Evolutionary conservation across 1,140 invertebrate genomes (phyloP), one percentile per base, ranked within the genome.

Genomic region (Bombus haemorrhoidalis): DNA sequence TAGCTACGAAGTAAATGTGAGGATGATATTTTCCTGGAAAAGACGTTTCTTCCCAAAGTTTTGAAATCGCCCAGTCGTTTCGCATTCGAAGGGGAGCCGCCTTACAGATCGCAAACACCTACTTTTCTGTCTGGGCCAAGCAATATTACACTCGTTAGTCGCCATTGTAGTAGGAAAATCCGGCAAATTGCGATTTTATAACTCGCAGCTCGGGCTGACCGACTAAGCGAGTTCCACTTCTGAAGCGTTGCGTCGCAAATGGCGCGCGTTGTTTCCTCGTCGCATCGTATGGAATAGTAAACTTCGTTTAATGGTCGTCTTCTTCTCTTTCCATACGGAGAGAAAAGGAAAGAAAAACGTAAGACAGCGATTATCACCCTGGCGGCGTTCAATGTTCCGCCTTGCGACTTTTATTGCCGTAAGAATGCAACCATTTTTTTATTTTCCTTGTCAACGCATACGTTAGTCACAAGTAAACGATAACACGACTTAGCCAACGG

Each of bases 161-260:
- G 47, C 75, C 64, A 62, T 79, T 59, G 82, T 39, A 59, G 22
- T 22, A 78, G 74, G 47, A 18, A 41, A 79, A 68, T 69, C 64
- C 75, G n/a, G 66, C 37, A 84, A 84, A 84, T 78, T 79, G 64
- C 64, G 76, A 78, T 84, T 84, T 84, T 78, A 84, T 84, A 47
- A 64, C 75, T 71, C 53, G 53, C 53, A 69, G n/a, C 22, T 22
- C 73, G 43, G 18, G n/a, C 32, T 64, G 80, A 74, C 39, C 72
- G 39, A 62, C 68, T n/a, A 34, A 68, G 28, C 76, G 76, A 64
- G 47, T 53, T 25, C 32, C 34, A 18, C 53, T 74, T 62, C 37
- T 53, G 69, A n/a, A 18, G 64, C 41, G 32, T 69, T 32, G 68
- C 66, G 68, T 72, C 79, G 80, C 80, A 75, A 75, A 64, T 74